A percentile compares a stretch with the other conserved stretches of the same genome.
These are phyloP conservation scores for Bufo gargarizans DNA, from an alignment of 2,113 vertebrate species.

Conservation along the genomic window DNA sequence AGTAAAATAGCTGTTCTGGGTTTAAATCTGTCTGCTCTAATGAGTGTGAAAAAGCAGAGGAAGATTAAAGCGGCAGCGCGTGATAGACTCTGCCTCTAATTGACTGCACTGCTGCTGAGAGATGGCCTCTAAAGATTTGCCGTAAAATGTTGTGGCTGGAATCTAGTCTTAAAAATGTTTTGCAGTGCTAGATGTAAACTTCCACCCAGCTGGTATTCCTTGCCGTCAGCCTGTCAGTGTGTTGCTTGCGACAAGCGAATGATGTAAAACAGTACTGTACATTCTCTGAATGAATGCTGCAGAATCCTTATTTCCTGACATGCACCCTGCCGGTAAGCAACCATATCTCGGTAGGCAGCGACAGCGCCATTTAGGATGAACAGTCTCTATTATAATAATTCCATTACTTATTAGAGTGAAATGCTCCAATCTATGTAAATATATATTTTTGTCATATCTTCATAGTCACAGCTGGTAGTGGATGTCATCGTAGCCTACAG, in stretches of 20 bases:
- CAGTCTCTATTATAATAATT: not conserved
- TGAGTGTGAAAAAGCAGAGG: slow-evolving; percentile 50
- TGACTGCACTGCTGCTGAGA: slow-evolving; percentile 42
- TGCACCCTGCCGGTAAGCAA: not conserved
- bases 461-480: not conserved
- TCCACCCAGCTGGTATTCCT: not conserved
- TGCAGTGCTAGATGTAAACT: slow-evolving; percentile 4
- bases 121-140: slow-evolving; percentile 14
- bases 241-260: not conserved
- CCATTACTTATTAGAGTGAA: not conserved
- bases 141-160: slow-evolving; percentile 2
- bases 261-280: not conserved
- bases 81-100: slow-evolving; percentile 34
- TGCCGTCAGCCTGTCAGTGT: not conserved
- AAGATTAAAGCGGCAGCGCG: slow-evolving; percentile 35
- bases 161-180: not conserved
- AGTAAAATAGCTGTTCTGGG: slow-evolving; percentile 47
- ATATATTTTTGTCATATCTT: not conserved
- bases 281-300: not conserved
- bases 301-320: not conserved
- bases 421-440: not conserved
- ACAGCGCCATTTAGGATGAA: not conserved
- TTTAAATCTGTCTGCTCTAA: slow-evolving; percentile 54
- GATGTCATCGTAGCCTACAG: not conserved
- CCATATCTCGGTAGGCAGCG: not conserved